Percentiles rank a stretch among this genome's conserved stretches.
These are phyloP conservation scores for Eriosoma lanigerum DNA, from an alignment of 1,140 invertebrate genomes.

Conservation along the genomic window DNA sequence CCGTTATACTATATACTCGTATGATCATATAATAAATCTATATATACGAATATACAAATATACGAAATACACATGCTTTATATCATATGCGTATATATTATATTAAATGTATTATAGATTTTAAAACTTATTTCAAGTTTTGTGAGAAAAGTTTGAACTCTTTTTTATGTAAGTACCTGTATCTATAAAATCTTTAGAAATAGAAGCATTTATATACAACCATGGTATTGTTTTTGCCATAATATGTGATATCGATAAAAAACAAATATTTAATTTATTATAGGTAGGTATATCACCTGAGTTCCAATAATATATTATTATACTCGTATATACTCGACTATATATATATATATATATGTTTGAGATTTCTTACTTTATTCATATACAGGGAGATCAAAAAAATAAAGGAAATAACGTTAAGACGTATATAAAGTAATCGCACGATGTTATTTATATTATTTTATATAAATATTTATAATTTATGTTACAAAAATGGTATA, in stretches of 20 bases:
- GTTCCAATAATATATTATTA: neutral
- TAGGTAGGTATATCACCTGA: neutral
- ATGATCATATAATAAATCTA: neutral
- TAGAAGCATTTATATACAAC: neutral
- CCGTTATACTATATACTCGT: neutral
- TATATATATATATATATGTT: neutral
- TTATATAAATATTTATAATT: too few relatives aligned
- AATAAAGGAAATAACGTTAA: too few relatives aligned
- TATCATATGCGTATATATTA: neutral
- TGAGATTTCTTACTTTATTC: neutral
- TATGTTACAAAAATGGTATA: too few relatives aligned
- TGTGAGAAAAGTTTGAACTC: neutral
- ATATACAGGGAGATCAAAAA: neutral
- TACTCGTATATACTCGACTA: neutral
- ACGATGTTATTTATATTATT: too few relatives aligned
- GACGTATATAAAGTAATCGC: too few relatives aligned
- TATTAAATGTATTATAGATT: neutral
- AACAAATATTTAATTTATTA: neutral
- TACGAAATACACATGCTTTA: neutral
- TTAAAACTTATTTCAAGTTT: slow-evolving; percentile 16
- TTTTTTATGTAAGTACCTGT: neutral
- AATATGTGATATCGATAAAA: neutral
- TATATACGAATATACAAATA: neutral
- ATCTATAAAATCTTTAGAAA: neutral
- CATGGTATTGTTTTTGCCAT: neutral